phyloP scores from a whole-genome alignment of 2,888 invertebrate genomes.

The Macropis europaea region DNA sequence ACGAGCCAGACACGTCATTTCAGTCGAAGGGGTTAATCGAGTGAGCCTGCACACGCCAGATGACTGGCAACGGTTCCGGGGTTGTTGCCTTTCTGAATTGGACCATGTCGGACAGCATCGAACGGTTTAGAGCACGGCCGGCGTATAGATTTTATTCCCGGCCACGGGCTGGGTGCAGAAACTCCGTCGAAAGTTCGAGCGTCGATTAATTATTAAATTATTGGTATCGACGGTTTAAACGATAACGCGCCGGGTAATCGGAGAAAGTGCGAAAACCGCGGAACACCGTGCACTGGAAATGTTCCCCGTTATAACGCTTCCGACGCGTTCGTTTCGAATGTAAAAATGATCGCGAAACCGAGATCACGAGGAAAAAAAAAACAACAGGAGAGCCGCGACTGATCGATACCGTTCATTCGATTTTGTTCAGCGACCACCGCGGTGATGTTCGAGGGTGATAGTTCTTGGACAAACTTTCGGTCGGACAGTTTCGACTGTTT shows the following conservation, averaged over 20 bases:
- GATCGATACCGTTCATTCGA: no score
- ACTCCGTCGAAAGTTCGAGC: constrained; percentile 10
- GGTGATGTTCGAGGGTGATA: no score
- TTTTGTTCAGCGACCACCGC: no score
- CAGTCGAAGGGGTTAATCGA: constrained; percentile 68
- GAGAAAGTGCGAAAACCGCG: constrained; percentile 10
- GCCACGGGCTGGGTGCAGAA: background rate
- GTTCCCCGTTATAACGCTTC: no score
- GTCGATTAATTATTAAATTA: constrained; percentile 35
- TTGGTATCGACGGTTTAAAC: constrained; percentile 10
- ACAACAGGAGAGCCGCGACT: no score
- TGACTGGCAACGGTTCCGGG: constrained; percentile 11
- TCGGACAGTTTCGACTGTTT: no score
- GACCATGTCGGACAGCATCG: no score
- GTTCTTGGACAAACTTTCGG: no score
- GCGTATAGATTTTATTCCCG: constrained; percentile 15
- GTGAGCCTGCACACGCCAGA: constrained; percentile 49
- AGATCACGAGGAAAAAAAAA: no score
- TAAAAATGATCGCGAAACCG: no score
- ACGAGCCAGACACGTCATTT: constrained; percentile 52
- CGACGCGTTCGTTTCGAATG: no score
- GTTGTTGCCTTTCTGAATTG: constrained; percentile 2
- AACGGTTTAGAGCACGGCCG: background rate
- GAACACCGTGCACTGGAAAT: background rate
- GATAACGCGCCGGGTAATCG: constrained; percentile 32